phyloP scores from a whole-genome alignment of 2,797 vertebrate species.

The Synanceia verrucosa region DNA sequence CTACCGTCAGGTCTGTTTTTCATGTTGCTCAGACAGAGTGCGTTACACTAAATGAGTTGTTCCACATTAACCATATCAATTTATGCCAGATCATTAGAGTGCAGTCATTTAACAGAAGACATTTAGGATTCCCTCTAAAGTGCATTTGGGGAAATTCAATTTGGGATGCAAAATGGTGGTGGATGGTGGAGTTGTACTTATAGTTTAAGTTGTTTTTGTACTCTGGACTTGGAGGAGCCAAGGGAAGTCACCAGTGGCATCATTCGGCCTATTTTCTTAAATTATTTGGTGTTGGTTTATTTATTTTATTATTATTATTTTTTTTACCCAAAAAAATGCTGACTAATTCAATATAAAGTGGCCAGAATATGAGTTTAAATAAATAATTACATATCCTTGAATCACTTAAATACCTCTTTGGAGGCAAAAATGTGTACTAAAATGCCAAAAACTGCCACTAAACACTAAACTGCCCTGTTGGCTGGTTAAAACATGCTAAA shows the following conservation, averaged over 20 bases:
- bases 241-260: neutral
- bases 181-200: constrained; percentile 23
- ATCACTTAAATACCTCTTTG: no score
- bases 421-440: no score
- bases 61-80: neutral
- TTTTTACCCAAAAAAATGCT: no score
- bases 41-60: constrained; percentile 6
- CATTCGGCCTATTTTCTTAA: no score
- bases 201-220: constrained; percentile 26
- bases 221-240: constrained; percentile 18
- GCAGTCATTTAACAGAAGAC: constrained; percentile 11
- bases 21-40: neutral
- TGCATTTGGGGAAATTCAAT: constrained; percentile 34
- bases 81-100: neutral
- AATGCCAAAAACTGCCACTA: no score
- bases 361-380: no score
- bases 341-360: no score
- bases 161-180: constrained; percentile 26
- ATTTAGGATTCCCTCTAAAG: constrained; percentile 15
- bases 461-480: no score
- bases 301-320: no score
- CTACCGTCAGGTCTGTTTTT: neutral
- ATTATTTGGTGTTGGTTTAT: neutral
- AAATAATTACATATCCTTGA: no score
- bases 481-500: no score